Percentiles rank a stretch among this genome's conserved stretches.
These are phyloP conservation scores for Meriones psammophilus DNA, from an alignment of 2,797 vertebrate genomes.

Conservation along the genomic window DNA sequence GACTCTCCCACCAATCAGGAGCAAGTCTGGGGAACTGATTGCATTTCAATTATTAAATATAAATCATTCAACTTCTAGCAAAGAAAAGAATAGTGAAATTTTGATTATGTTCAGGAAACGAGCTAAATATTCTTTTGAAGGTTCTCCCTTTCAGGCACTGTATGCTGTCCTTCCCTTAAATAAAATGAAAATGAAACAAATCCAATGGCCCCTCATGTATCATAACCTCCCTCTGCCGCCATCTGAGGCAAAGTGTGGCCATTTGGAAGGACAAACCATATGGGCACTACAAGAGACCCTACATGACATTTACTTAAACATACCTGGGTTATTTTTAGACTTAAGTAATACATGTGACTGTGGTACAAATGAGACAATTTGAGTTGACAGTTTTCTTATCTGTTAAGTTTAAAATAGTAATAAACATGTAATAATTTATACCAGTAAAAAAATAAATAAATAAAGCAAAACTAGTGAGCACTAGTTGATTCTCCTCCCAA, in stretches of 20 bases:
- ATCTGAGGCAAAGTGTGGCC: not conserved
- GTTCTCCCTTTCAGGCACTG: slow-evolving; percentile 31
- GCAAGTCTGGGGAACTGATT: slow-evolving; percentile 44
- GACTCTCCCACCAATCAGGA: slow-evolving; percentile 53
- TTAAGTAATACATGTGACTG: slow-evolving; percentile 2
- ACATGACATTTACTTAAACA: not conserved
- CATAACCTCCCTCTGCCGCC: not conserved
- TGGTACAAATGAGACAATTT: not conserved
- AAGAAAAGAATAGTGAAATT: slow-evolving; percentile 61
- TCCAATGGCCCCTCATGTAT: not conserved
- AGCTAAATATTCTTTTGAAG: slow-evolving; percentile 57
- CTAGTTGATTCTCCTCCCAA: not conserved
- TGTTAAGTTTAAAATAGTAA: slow-evolving; percentile 41
- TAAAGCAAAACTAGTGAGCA: slow-evolving; percentile 55
- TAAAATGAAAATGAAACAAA: slow-evolving; percentile 73
- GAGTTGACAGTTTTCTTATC: slow-evolving; percentile 30
- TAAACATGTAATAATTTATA: not conserved
- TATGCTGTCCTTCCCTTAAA: slow-evolving; percentile 65
- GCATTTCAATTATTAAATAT: slow-evolving; percentile 70
- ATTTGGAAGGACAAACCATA: not conserved
- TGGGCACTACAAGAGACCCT: slow-evolving; percentile 15
- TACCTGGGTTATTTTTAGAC: not conserved
- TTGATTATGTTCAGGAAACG: slow-evolving; percentile 66
- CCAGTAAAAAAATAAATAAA: slow-evolving; percentile 45
- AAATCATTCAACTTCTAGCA: slow-evolving; percentile 57